Percentiles rank a stretch among this genome's conserved stretches.
Evolutionary conservation across 2,888 invertebrate genomes (phyloP).

Genomic region (Morpho deidamia): DNA sequence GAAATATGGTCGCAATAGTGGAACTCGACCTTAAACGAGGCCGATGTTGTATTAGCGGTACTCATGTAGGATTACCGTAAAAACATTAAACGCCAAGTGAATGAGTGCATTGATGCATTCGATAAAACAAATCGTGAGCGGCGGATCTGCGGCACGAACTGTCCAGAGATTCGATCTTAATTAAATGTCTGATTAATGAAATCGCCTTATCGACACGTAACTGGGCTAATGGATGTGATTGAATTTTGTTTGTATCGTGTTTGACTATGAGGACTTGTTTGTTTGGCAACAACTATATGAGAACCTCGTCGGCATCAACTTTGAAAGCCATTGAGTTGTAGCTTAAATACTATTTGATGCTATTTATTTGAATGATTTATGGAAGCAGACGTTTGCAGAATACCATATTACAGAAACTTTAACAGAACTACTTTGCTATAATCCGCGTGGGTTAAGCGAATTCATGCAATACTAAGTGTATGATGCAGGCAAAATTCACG

Average conservation of each 20-base stretch:
- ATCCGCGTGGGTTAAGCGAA: too few relatives aligned
- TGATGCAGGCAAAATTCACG: too few relatives aligned
- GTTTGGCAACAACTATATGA: not conserved
- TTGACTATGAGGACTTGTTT: slow-evolving; percentile 5
- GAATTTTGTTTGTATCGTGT: slow-evolving; percentile 19
- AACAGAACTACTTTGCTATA: too few relatives aligned
- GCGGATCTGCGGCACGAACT: slow-evolving; percentile 41
- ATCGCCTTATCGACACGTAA: slow-evolving; percentile 30
- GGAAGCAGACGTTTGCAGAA: too few relatives aligned
- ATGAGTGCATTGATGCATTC: slow-evolving; percentile 52
- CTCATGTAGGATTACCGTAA: slow-evolving; percentile 33
- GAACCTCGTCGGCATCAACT: not conserved
- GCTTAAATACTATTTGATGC: too few relatives aligned
- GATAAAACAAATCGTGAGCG: slow-evolving; percentile 63
- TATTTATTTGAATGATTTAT: too few relatives aligned
- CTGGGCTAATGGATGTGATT: slow-evolving; percentile 44
- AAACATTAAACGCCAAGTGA: slow-evolving; percentile 26
- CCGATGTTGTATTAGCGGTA: slow-evolving; percentile 34
- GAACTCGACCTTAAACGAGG: slow-evolving; percentile 9
- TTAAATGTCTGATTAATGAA: slow-evolving; percentile 41
- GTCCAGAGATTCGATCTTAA: slow-evolving; percentile 49
- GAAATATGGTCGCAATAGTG: not conserved
- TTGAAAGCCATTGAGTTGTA: too few relatives aligned
- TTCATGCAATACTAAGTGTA: too few relatives aligned
- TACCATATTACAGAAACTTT: too few relatives aligned